Evolutionary conservation across 2,888 invertebrate genomes (phyloP).

Genomic region (Dryocosmus kuriphilus): DNA sequence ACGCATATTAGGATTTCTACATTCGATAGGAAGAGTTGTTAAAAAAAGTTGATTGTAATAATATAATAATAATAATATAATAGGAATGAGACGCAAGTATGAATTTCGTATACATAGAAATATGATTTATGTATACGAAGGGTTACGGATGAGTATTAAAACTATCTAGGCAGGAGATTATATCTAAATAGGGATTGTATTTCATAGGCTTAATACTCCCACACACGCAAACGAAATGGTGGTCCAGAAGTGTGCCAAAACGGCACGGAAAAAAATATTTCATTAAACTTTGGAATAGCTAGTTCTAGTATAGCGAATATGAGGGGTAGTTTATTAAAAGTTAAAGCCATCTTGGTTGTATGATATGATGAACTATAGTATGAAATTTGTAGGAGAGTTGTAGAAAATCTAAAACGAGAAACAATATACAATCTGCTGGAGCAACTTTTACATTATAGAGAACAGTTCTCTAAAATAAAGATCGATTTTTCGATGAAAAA

Average conservation of each 20-base stretch:
- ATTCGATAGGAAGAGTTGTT: neutral
- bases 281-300: too few species aligned
- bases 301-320: too few species aligned
- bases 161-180: constrained; percentile 39
- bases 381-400: too few species aligned
- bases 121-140: constrained; percentile 11
- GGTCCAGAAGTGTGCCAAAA: constrained; percentile 38
- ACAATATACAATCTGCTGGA: too few species aligned
- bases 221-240: constrained; percentile 56
- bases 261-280: too few species aligned
- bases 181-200: constrained; percentile 28
- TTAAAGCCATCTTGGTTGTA: too few species aligned
- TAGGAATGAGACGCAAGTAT: constrained; percentile 17
- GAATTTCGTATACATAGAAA: neutral
- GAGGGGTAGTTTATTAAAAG: too few species aligned
- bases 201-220: constrained; percentile 47
- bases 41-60: constrained; percentile 5
- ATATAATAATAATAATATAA: constrained; percentile 20
- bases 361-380: too few species aligned
- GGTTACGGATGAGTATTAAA: constrained; percentile 28
- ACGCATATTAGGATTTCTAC: constrained; percentile 27
- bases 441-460: too few species aligned
- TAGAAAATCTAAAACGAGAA: too few species aligned
- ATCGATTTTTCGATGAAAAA: too few species aligned
- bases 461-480: too few species aligned